A percentile compares a stretch with the other conserved stretches of the same genome.
Evolutionary conservation across 2,888 invertebrate species (phyloP).

Genomic region (Phyto melanocephala): DNA sequence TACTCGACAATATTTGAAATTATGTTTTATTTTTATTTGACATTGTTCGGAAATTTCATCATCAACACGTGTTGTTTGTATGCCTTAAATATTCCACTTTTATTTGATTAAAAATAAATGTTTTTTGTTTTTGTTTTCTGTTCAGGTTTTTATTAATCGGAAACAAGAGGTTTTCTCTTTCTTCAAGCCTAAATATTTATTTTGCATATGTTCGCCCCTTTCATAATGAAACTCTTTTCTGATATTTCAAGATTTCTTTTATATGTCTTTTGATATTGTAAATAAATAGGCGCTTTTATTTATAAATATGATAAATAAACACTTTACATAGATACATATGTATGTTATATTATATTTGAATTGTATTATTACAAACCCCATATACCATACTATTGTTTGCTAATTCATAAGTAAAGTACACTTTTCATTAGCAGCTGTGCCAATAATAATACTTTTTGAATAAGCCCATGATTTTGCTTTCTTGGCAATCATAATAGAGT

Average conservation of each 20-base stretch:
- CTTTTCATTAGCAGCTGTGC: slow-evolving; percentile 63
- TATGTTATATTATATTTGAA: not conserved
- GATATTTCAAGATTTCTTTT: slow-evolving; percentile 28
- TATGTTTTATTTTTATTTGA: not conserved
- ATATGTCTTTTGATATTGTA: not conserved
- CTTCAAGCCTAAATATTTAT: not conserved
- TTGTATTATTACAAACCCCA: slow-evolving; percentile 32
- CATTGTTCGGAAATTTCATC: not conserved
- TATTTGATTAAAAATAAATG: slow-evolving; percentile 22
- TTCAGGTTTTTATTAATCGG: not conserved
- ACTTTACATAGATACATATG: not conserved
- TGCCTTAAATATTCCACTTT: not conserved
- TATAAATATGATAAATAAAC: not conserved
- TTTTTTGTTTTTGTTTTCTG: not conserved
- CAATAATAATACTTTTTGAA: slow-evolving; percentile 46
- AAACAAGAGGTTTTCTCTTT: not conserved
- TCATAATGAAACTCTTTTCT: not conserved
- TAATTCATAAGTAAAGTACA: slow-evolving; percentile 39
- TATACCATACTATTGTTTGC: slow-evolving; percentile 38
- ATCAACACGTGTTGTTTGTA: slow-evolving; percentile 41
- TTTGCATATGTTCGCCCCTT: slow-evolving; percentile 36
- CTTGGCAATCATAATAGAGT: not conserved
- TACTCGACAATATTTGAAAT: not conserved
- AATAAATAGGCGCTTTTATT: not conserved
- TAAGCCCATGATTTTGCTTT: slow-evolving; percentile 37